Base-by-base conservation (phyloP, 2,113 vertebrate genomes). In the Piprites chloris region DNA sequence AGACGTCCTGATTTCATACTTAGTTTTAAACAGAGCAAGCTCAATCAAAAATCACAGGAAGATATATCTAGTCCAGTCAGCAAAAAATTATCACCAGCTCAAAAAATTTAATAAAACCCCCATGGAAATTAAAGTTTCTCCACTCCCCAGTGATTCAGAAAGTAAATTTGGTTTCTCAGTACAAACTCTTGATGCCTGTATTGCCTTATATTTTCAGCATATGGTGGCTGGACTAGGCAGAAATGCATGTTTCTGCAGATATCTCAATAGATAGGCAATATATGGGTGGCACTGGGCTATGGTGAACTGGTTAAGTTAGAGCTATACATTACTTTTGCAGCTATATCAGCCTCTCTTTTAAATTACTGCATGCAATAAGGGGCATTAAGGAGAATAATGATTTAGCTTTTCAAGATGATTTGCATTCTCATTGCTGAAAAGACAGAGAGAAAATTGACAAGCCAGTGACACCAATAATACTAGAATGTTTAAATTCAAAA, bases 21-120 rank as follows among this genome's bases (percentile, higher is more conserved):
- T 95, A 96, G 47, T 85, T 97, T 96, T 87, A 72, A 85, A 94
- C 87, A 94, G 97, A 96, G 63, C 9, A 95, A 96, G 94, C 59
- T 76, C 65, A 63, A 85, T 95, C 78, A 37, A 80, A 90, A 71
- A 90, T 52, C 83, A 62, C 9, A 27, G 12, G 8, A 16, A 59
- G 15, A 65, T 80, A 71, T 71, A 33, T 9, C 10, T 67, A 58
- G 37, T 71, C 62, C 46, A 89, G 20, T 91, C 79, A 90, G 69
- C 49, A 86, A 59, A 52, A 96, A 95, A 94, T 87, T 81, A 46
- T 81, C 53, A 53, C 6, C 26, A 66, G 46, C 21, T 75, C 14
- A 56, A 92, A 91, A 79, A 89, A 83, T 81, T 56, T 22, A 55
- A 41, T 27, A 47, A 73, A 12, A 65, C 27, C 20, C 1, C 18